Evolutionary conservation across 2,888 invertebrate genomes (phyloP).

Genomic region (Hofmannophila pseudospretella): DNA sequence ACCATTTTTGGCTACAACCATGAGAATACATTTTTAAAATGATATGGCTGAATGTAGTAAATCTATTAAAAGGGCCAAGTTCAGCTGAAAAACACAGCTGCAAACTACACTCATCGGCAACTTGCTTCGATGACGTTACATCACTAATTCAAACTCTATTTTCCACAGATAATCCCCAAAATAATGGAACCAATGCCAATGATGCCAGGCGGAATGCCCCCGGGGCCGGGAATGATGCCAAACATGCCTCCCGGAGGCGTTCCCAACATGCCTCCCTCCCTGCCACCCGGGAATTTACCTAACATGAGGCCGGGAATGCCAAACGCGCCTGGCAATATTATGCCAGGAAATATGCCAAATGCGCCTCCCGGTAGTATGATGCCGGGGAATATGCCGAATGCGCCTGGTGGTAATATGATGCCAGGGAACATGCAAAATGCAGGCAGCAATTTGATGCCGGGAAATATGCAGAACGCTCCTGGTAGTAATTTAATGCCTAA

Average conservation of each 20-base stretch:
- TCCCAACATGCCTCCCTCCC: slow-evolving; percentile 16
- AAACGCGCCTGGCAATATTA: slow-evolving; percentile 10
- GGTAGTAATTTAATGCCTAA: not conserved
- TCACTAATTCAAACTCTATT: too few species aligned
- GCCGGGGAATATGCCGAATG: not conserved
- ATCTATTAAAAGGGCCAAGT: too few species aligned
- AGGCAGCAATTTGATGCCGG: slow-evolving; percentile 2
- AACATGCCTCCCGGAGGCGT: slow-evolving; percentile 26
- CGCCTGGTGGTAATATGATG: not conserved
- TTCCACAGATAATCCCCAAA: slow-evolving; percentile 55
- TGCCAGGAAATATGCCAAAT: slow-evolving; percentile 13
- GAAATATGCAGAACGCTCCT: not conserved
- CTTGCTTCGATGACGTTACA: too few species aligned
- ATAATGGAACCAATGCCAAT: slow-evolving; percentile 54
- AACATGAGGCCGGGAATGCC: slow-evolving; percentile 13
- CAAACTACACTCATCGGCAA: too few species aligned
- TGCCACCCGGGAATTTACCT: slow-evolving; percentile 12
- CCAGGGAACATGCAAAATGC: not conserved
- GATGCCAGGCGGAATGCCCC: slow-evolving; percentile 31
- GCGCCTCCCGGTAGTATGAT: slow-evolving; percentile 8
- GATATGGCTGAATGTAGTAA: too few species aligned
- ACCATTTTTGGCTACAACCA: too few species aligned
- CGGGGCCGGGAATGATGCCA: slow-evolving; percentile 15
- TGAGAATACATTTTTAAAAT: too few species aligned
- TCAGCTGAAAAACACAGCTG: too few species aligned